phyloP scores from a whole-genome alignment of 2,888 invertebrate genomes.

The Drosophila kambysellisi region DNA sequence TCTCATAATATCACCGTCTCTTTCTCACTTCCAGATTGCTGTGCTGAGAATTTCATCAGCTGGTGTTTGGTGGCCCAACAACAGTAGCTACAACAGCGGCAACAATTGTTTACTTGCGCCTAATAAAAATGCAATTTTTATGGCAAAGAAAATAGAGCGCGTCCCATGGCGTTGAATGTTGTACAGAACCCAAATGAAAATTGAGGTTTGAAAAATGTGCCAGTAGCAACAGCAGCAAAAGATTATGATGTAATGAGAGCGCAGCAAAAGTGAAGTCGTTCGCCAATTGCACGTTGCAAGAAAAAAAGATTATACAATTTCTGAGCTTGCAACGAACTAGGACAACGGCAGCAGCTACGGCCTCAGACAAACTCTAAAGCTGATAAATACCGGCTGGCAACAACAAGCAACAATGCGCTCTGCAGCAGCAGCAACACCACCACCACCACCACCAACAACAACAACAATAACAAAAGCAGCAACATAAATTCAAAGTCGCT shows the following conservation, averaged over 20 bases:
- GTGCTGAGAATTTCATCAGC: conserved; percentile 74
- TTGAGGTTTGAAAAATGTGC: conserved; percentile 60
- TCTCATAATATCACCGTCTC: conserved; percentile 51
- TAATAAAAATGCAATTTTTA: conserved; percentile 76
- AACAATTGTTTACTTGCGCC: conserved; percentile 44
- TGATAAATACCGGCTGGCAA: conserved; percentile 69
- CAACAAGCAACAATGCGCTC: conserved; percentile 44
- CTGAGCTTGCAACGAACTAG: conserved; percentile 71
- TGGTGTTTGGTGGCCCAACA: conserved; percentile 37
- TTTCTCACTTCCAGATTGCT: conserved; percentile 41
- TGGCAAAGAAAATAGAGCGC: conserved; percentile 74
- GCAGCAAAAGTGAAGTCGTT: conserved; percentile 73
- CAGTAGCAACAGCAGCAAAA: conserved; percentile 28
- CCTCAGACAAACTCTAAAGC: conserved; percentile 44
- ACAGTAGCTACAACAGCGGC: background rate
- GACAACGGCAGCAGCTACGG: conserved; percentile 61
- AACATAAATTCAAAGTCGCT: conserved; percentile 72
- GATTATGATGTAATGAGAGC: conserved; percentile 72
- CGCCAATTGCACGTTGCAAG: conserved; percentile 58
- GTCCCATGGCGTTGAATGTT: conserved; percentile 55
- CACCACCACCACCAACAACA: conserved; percentile 10
- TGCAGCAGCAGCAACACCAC: conserved; percentile 30
- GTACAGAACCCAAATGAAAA: conserved; percentile 66
- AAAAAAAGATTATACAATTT: conserved; percentile 76
- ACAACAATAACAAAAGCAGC: conserved; percentile 25